A percentile compares a stretch with the other conserved stretches of the same genome.
Evolutionary conservation across 2,113 vertebrate genomes (phyloP).

Genomic region (Maccullochella peelii): DNA sequence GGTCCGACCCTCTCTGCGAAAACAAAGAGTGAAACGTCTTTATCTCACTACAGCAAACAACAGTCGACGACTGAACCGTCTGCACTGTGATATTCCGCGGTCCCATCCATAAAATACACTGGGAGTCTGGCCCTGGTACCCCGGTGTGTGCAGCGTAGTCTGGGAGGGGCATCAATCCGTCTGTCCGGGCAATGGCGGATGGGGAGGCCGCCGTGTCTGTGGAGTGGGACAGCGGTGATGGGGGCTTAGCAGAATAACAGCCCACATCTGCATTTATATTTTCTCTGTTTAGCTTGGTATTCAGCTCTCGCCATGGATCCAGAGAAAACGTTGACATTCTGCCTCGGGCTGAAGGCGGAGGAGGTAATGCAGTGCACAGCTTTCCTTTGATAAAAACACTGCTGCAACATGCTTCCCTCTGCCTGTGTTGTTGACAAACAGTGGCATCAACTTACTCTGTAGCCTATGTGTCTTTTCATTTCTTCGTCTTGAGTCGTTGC

Average conservation of each 20-base stretch:
- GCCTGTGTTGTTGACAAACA: constrained; percentile 69
- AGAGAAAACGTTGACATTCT: constrained; percentile 82
- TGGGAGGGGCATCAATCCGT: constrained; percentile 65
- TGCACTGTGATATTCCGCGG: constrained; percentile 16
- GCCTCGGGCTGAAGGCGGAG: constrained; percentile 75
- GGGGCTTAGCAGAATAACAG: constrained; percentile 55
- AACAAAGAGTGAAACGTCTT: constrained; percentile 48
- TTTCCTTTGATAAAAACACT: constrained; percentile 29
- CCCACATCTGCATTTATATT: not conserved
- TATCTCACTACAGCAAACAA: constrained; percentile 24
- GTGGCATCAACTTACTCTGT: constrained; percentile 26
- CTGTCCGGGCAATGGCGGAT: constrained; percentile 75
- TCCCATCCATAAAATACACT: not conserved
- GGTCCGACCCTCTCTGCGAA: constrained; percentile 40
- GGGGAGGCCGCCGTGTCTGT: constrained; percentile 61
- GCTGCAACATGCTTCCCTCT: constrained; percentile 62
- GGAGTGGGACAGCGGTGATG: constrained; percentile 73
- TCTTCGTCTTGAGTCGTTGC: not conserved
- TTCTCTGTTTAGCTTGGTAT: constrained; percentile 45
- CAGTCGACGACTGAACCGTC: not conserved
- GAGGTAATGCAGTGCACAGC: constrained; percentile 69
- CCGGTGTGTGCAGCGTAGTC: constrained; percentile 34
- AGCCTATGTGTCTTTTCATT: not conserved
- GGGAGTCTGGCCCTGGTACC: not conserved
- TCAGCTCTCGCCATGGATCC: constrained; percentile 76